Base-by-base conservation (phyloP, 2,113 vertebrate species). In the Acinonyx jubatus region DNA sequence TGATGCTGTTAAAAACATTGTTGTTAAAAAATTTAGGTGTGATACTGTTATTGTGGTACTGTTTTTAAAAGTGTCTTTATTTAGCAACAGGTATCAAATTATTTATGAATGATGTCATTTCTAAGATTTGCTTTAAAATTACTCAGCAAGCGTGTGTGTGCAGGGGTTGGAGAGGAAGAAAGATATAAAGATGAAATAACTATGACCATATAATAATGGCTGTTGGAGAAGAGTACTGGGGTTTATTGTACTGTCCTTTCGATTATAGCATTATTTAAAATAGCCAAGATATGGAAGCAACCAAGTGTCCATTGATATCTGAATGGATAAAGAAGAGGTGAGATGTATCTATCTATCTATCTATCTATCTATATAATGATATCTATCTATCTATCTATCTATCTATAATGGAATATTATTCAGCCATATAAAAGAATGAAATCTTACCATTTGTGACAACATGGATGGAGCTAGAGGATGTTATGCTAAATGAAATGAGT, bases 41-140 rank as follows among this genome's bases (percentile, higher is more conserved):
- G 18, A 73, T 80, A 50, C 8, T 33, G 21, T 86, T 83, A 55
- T 68, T n/a, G 80, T 27, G 9, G 16, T 33, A 74, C 57, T 85
- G 6, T 52, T 66, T 88, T 66, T 45, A 29, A 88, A 81, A 23
- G 5, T 45, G 13, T 88, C 52, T 89, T 85, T 8, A 63, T 68
- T 55, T 89, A 76, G 7, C 25, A 65, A 55, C n/a, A 89, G 27
- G 15, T 19, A 45, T n/a, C 41, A 78, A 82, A 79, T 36, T 29
- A 63, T 88, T 23, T 71, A 19, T 41, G 19, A 45, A 65, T 65
- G 1, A 55, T 55, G 61, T 84, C 29, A 23, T 41, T 86, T 66
- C 5, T 80, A 90, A 83, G 23, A 45, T 95, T 74, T 81, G 12
- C 50, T 84, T 93, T 93, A 78, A 57, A 85, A 93, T 85, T n/a